These are phyloP conservation scores for Aplochiton taeniatus DNA, from an alignment of 2,797 vertebrate genomes.

Conservation along the genomic window DNA sequence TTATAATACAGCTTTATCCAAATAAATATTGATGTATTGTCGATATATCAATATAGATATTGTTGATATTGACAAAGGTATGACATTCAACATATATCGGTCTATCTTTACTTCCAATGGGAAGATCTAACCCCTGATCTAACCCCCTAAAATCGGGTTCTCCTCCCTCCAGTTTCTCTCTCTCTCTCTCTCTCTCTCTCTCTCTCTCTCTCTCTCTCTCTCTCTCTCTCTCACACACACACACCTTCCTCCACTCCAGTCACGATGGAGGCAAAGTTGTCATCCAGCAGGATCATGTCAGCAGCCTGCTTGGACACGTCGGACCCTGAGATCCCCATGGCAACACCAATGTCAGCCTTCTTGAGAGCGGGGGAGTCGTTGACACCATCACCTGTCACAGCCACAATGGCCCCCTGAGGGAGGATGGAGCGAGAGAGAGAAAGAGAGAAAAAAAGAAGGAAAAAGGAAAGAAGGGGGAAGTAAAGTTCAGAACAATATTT, in stretches of 20 bases:
- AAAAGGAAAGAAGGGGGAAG: not conserved
- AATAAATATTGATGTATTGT: too few species aligned
- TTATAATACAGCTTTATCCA: too few species aligned
- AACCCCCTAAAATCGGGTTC: too few species aligned
- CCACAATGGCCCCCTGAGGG: constrained; percentile 87
- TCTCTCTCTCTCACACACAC: constrained; percentile 43
- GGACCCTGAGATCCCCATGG: constrained; percentile 92
- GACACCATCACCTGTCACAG: constrained; percentile 90
- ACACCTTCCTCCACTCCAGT: constrained; percentile 92
- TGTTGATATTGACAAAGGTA: too few species aligned
- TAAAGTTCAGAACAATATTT: not conserved
- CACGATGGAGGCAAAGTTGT: constrained; percentile 93
- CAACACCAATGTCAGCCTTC: constrained; percentile 90
- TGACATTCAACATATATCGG: too few species aligned
- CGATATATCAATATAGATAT: too few species aligned
- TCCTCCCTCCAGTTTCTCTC: not conserved
- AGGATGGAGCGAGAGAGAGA: not conserved
- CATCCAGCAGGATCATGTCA: constrained; percentile 91
- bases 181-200: constrained; percentile 16
- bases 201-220: constrained; percentile 45
- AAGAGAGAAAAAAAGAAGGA: not conserved
- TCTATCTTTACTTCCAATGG: too few species aligned
- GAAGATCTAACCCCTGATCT: too few species aligned
- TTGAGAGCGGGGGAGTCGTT: constrained; percentile 91
- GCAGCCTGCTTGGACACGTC: constrained; percentile 93